phyloP scores from a whole-genome alignment of 2,113 vertebrate genomes.

The Piprites chloris region DNA sequence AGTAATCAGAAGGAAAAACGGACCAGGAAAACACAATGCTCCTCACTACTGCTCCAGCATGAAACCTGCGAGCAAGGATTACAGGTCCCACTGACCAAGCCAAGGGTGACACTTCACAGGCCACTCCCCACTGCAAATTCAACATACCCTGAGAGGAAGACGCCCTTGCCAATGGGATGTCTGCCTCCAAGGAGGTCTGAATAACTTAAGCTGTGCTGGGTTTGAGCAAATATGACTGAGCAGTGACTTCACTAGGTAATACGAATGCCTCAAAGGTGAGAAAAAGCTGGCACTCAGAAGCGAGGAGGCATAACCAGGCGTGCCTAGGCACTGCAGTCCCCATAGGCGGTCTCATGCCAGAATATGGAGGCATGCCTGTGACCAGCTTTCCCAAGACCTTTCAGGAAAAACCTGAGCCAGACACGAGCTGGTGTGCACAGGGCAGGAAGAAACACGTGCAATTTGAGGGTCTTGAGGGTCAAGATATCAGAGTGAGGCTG shows the following conservation, averaged over 20 bases:
- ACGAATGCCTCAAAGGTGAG: neutral
- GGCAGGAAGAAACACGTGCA: neutral
- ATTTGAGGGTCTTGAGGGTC: neutral
- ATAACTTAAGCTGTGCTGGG: neutral
- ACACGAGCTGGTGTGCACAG: neutral
- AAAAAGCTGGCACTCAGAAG: neutral
- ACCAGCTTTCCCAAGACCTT: neutral
- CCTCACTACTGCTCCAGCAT: neutral
- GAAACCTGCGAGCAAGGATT: neutral
- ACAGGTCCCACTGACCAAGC: neutral
- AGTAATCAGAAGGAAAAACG: neutral
- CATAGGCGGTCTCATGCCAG: neutral
- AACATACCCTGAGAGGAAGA: neutral
- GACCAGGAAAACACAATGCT: neutral
- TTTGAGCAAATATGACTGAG: neutral
- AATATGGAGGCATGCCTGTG: fast-evolving
- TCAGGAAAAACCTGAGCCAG: neutral
- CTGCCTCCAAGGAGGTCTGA: neutral
- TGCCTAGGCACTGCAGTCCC: neutral
- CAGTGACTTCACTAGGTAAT: neutral
- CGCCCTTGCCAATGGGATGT: neutral
- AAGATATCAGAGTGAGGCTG: neutral
- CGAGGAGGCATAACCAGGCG: neutral
- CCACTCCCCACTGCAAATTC: neutral
- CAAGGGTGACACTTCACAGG: neutral